Percentiles rank a stretch among this genome's conserved stretches.
These are phyloP conservation scores for Apis cerana DNA, from an alignment of 1,140 invertebrate genomes.

Conservation along the genomic window DNA sequence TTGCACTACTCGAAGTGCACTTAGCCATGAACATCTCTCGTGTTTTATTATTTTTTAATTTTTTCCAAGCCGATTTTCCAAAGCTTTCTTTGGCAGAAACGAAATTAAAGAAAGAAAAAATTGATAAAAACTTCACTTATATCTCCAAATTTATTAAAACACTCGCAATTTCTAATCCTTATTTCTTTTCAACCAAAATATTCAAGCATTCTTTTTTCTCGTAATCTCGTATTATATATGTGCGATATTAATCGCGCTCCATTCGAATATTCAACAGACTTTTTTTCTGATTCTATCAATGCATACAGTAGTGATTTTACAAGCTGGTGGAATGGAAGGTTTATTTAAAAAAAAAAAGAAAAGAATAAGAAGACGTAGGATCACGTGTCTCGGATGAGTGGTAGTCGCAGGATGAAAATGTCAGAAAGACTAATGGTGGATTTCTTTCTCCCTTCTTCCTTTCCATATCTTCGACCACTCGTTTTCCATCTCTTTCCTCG, in stretches of 20 bases:
- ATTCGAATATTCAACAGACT: neutral
- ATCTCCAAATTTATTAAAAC: no score
- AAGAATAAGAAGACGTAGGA: no score
- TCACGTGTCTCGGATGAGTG: conserved; percentile 15
- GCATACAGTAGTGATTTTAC: neutral
- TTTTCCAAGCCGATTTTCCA: neutral
- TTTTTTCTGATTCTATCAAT: neutral
- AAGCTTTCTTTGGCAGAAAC: neutral
- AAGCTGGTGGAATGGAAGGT: neutral
- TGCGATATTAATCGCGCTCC: no score
- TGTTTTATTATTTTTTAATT: neutral
- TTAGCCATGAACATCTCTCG: neutral
- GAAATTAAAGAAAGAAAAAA: neutral
- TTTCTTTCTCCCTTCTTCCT: conserved; percentile 31
- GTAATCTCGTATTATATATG: no score
- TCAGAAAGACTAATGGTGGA: conserved; percentile 62
- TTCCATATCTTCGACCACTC: neutral
- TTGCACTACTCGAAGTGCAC: neutral
- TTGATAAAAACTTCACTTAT: no score
- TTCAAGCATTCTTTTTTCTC: no score
- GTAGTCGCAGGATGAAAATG: conserved; percentile 57
- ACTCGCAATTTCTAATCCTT: no score
- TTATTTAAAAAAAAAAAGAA: neutral
- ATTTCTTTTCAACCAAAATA: no score
- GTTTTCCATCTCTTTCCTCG: neutral